Evolutionary conservation across 2,797 vertebrate genomes (phyloP), one percentile per base, ranked within the genome.

Genomic region (Silurus aristotelis): DNA sequence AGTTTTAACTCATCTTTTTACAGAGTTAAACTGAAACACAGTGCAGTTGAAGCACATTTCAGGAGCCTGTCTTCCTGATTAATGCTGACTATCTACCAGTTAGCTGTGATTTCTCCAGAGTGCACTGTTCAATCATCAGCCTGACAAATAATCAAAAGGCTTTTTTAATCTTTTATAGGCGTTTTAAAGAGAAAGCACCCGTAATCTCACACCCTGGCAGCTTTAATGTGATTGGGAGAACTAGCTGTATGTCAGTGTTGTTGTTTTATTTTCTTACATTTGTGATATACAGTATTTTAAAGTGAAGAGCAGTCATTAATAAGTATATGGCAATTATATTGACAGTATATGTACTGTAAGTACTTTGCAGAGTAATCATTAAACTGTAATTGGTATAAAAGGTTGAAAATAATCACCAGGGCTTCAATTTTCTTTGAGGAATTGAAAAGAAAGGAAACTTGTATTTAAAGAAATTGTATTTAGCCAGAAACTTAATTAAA

Each of bases 111-210:
- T 64, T 55, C 84, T 55, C n/a, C 66, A 46, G 67, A 48, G 78
- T 43, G 25, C 55, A 66, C 55, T 66, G 43, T 85, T 67, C 60
- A 70, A 12, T 48, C 68, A 85, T 81, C 70, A 81, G 27, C 72
- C 22, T 52, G n/a, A 75, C 48, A 55, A 56, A 75, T 17, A 56
- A 17, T 52, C 48, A 10, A 7, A 52, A 52, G 6, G 48, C 1
- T 52, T 38, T 38, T 38, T 38, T 38, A 2, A 38, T 38, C 31
- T 38, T 38, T 38, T 2, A 38, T 38, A 2, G 31, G 3, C 1
- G 31, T 38, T 38, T 67, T 67, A 67, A 46, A 52, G 22, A 7
- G 46, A 55, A 8, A 73, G 22, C 22, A 73, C 13, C 38, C 17
- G 25, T 22, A 73, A 2, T 13, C 46, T 13, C 22, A 48, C 71